phyloP scores from a whole-genome alignment of 37 sponge, comb jelly and placozoan genomes.

The Diacarnus erythraeanus region DNA sequence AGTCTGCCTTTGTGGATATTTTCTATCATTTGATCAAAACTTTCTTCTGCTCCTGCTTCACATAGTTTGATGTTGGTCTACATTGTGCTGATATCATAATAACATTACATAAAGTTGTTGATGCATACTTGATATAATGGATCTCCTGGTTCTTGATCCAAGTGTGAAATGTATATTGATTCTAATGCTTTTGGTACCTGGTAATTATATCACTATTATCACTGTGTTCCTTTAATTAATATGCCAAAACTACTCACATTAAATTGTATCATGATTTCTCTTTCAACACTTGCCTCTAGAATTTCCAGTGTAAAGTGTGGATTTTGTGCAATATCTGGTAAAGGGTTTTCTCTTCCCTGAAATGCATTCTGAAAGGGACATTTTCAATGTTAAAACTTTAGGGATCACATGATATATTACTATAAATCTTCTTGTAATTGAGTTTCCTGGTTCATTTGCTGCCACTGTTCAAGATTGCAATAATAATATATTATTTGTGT shows the following conservation, averaged over 20 bases:
- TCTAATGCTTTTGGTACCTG: neutral
- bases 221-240: neutral
- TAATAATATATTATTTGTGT: neutral
- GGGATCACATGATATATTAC: neutral
- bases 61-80: conserved; percentile 14
- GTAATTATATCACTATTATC: too few relatives aligned
- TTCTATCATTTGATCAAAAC: conserved; percentile 24
- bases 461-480: neutral
- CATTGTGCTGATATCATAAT: neutral
- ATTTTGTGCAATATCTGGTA: conserved; percentile 1
- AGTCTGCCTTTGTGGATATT: conserved; percentile 41
- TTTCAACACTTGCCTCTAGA: conserved; percentile 5
- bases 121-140: conserved; percentile 33
- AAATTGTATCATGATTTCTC: conserved; percentile 30
- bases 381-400: neutral
- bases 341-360: conserved; percentile 4
- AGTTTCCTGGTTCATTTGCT: conserved; percentile 8
- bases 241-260: neutral
- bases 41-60: neutral
- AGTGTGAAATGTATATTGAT: conserved; percentile 10
- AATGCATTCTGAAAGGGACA: conserved; percentile 22
- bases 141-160: conserved; percentile 24
- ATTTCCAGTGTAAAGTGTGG: neutral
- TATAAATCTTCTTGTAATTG: conserved; percentile 15
- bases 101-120: neutral